phyloP scores from a whole-genome alignment of 2,797 vertebrate genomes.

The Perodicticus potto region DNA sequence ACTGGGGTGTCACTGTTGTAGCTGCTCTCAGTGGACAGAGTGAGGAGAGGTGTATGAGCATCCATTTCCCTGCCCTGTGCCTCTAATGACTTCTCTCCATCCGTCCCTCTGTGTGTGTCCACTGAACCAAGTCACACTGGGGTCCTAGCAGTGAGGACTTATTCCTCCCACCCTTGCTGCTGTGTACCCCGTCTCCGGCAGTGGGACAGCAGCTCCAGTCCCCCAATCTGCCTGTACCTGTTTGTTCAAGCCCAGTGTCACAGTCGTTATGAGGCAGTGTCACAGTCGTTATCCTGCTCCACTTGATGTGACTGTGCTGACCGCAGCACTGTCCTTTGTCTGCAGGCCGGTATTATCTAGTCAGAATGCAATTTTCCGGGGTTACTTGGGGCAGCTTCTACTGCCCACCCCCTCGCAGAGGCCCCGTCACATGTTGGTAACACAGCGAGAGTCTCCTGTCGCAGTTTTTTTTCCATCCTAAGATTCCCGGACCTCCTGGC shows the following conservation, averaged over 20 bases:
- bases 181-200: not conserved
- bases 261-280: not conserved
- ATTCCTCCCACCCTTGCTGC: not conserved
- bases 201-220: not conserved
- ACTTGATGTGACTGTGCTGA: not conserved
- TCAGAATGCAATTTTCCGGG: not conserved
- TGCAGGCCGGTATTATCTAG: not conserved
- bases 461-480: not conserved
- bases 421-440: not conserved
- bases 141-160: not conserved
- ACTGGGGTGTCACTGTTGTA: not conserved
- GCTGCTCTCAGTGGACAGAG: not conserved
- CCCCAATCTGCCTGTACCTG: rapidly evolving
- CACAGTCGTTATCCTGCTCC: rapidly evolving
- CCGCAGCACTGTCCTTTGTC: not conserved
- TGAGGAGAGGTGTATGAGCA: not conserved
- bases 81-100: not conserved
- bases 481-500: not conserved
- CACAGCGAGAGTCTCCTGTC: no score
- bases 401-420: not conserved
- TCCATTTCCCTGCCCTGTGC: not conserved
- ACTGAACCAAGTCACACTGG: not conserved
- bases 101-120: not conserved
- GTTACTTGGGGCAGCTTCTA: not conserved
- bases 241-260: not conserved